Base-by-base conservation (phyloP, 2,113 vertebrate genomes). In the Siphamia tubifer region DNA sequence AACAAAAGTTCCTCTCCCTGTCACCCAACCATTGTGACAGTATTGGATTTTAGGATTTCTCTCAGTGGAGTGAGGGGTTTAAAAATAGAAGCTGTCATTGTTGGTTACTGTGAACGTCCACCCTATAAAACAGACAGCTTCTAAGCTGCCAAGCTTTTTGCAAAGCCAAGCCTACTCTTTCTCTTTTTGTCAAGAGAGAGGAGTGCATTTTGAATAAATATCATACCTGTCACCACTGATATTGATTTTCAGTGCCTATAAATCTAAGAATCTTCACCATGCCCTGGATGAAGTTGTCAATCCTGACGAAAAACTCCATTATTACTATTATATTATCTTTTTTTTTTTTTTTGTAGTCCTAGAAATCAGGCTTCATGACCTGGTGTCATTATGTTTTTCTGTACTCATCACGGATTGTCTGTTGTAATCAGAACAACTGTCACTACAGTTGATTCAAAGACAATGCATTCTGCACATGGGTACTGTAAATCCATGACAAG, bases 71-170 rank as follows among this genome's bases (percentile, higher is more conserved):
- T 68, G 68, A 69, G 36, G 51, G 20, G 53, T 53, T 28, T 77
- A 82, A 86, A 87, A 85, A 87, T 84, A 89, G 78, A 81, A 79
- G 34, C 77, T 86, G 81, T 87, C 83, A 85, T 60, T 16, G 21
- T 9, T 49, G 69, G 67, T 89, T 86, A 82, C 69, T 66, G 68
- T 73, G 69, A 65, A 76, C 65, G 79, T 83, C 69, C 79, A 70
- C 51, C 69, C 63, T 17, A 58, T 70, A 65, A 74, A 83, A 83
- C 69, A 71, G 77, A 63, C 56, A 75, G 74, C 32, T 27, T 57
- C 61, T 71, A 68, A 75, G 55, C 77, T 76, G 77, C 76, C 79
- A 71, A 65, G 80, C 77, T 47, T 62, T 54, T 58, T 74, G 74
- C 51, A 55, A 56, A 75, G 55, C 68, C 62, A 61, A 68, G 40